Evolutionary conservation across 2,113 vertebrate genomes (phyloP), one percentile per base, ranked within the genome.

Genomic region (Otus sunia): DNA sequence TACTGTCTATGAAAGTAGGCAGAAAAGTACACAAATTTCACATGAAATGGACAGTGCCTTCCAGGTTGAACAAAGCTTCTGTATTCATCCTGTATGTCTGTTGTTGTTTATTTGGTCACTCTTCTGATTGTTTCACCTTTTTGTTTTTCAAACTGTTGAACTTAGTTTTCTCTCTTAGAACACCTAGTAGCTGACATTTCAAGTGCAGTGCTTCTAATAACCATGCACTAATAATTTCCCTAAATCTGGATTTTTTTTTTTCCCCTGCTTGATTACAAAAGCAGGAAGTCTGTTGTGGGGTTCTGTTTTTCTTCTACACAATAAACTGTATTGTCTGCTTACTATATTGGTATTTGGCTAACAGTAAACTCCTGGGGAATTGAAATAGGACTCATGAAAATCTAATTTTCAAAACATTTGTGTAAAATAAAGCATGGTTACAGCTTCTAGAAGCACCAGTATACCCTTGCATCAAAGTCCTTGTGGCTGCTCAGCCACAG

Each of bases 241-340:
- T 92, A 76, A 97, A 95, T 96, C 27, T 77, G 97, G 93, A 84
- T 4, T 47, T 47, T 12, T 72, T 72, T 89, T 69, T 86, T n/a
- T 58, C 66, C 90, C 91, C 72, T 75, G 32, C 92, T 96, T 97
- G 97, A 97, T 98, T 98, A 98, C 97, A 97, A 98, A 98, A 98
- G 97, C 98, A 98, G 98, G 98, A 98, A 98, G 95, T 97, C 98
- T 98, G 97, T 97, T 97, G 92, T 94, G 95, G 97, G 96, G 97
- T 97, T 98, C 97, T 98, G 98, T 96, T 98, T 98, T 97, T 96
- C 97, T 97, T 98, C 97, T 77, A 96, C 94, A 98, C 97, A 97
- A 97, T 97, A 97, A 98, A 97, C 95, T 97, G 95, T 94, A 97
- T 97, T 98, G 97, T 98, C 97, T 98, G 96, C 97, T 97, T 96